Conservation (phyloP, 2,888 invertebrate species). For the Smittia sp. region DNA sequence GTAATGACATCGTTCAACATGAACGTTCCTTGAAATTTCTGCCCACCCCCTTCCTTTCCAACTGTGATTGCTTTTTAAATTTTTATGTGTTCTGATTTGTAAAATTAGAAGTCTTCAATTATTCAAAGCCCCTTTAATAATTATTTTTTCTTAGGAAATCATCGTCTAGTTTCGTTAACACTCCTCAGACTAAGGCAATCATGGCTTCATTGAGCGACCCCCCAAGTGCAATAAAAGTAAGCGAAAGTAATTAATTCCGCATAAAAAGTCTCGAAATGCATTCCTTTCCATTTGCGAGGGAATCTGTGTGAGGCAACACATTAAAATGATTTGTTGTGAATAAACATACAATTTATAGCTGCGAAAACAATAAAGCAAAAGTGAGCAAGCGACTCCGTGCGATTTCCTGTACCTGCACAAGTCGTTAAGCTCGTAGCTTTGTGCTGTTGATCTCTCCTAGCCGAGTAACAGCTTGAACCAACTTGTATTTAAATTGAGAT, state of each 20-base stretch:
- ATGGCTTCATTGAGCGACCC: no score
- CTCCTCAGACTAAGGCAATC: no score
- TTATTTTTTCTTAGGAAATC: no score
- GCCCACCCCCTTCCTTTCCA: no score
- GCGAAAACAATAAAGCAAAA: slow-evolving; percentile 23
- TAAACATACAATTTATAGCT: slow-evolving; percentile 34
- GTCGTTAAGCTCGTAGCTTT: slow-evolving; percentile 6
- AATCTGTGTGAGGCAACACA: slow-evolving; percentile 23
- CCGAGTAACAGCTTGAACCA: slow-evolving; percentile 18
- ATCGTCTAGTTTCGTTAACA: no score
- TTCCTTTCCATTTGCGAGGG: neutral
- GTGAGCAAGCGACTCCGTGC: neutral
- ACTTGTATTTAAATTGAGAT: slow-evolving; percentile 7
- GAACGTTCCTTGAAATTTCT: no score
- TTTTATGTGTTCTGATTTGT: no score
- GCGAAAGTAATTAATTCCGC: slow-evolving; percentile 33
- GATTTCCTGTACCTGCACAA: neutral
- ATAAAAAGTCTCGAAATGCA: slow-evolving; percentile 25
- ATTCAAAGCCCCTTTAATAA: no score
- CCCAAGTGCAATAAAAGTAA: neutral
- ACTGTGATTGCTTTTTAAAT: no score
- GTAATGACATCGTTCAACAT: no score
- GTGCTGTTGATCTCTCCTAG: neutral
- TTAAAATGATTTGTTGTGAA: slow-evolving; percentile 41
- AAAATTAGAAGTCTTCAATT: no score